Base-by-base conservation (phyloP, 2,888 invertebrate species). In the Callosobruchus maculatus region DNA sequence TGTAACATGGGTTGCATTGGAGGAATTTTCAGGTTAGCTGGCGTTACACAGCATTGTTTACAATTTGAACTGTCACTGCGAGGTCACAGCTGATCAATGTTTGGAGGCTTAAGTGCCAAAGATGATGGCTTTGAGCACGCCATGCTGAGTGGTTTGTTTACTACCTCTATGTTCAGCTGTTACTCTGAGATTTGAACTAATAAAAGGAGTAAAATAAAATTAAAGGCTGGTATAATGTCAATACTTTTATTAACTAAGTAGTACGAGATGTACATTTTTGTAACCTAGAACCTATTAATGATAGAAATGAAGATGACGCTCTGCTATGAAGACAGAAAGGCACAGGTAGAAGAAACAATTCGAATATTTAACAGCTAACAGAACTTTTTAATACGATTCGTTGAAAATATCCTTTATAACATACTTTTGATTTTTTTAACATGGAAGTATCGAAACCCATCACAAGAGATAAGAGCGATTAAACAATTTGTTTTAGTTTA, bases 271-370 rank as follows among this genome's bases (percentile, higher is more conserved):
- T 78, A 78, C 76, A 74, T 74, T 74, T n/a, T 79, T 78, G 77
- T 76, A 74, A 76, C 72, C 76, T 78, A 76, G 68, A n/a, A 22
- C 67, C 77, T 75, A 76, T 80, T 79, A 81, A 81, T 83, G 82
- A 80, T 82, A 82, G 82, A 83, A 84, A 82, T 78, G 81, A 83
- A 82, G 83, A 78, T 79, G 82, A 79, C 82, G 81, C 82, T 85
- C 83, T 83, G 83, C 82, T 84, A 83, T 83, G 81, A 78, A 85
- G 83, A 84, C 80, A 85, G 84, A 85, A 85, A 86, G 86, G 86
- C 86, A 86, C 86, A 84, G 85, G 84, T 85, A 86, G 85, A 86
- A 84, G 82, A 84, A 84, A 81, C 77, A 80, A 78, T 78, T 72
- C 74, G 68, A 76, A 71, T 68, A 73, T 74, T 73, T 71, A 67